phyloP scores from a whole-genome alignment of 2,113 vertebrate genomes.

The Dunckerocampus dactyliophorus region DNA sequence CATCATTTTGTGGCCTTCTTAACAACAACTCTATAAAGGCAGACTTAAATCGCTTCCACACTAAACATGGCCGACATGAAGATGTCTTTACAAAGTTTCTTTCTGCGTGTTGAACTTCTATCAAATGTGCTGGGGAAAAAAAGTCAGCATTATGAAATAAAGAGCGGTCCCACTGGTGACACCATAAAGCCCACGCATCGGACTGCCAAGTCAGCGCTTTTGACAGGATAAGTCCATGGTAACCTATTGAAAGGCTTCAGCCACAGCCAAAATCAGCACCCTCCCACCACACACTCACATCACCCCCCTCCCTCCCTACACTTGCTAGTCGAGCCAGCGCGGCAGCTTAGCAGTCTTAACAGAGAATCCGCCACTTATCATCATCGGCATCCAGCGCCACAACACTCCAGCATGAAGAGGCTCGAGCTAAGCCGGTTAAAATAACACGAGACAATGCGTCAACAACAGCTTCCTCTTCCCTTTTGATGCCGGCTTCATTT shows the following conservation, averaged over 20 bases:
- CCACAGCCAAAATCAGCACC: slow-evolving; percentile 66
- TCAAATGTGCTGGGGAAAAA: slow-evolving; percentile 52
- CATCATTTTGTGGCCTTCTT: too few relatives aligned
- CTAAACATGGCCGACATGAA: not conserved
- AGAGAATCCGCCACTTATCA: slow-evolving; percentile 73
- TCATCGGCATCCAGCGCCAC: slow-evolving; percentile 68
- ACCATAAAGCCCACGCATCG: slow-evolving; percentile 52
- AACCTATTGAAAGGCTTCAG: slow-evolving; percentile 74
- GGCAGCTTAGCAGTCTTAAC: slow-evolving; percentile 73
- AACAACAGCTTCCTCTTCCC: slow-evolving; percentile 71
- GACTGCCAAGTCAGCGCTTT: slow-evolving; percentile 74
- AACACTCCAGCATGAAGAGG: slow-evolving; percentile 74
- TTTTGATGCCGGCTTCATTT: slow-evolving; percentile 76
- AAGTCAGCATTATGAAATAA: slow-evolving; percentile 70
- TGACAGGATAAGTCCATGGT: slow-evolving; percentile 70
- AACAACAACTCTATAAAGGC: too few relatives aligned
- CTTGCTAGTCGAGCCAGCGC: slow-evolving; percentile 60
- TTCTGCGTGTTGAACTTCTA: slow-evolving; percentile 53
- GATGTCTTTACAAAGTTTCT: slow-evolving; percentile 41
- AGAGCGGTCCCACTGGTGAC: slow-evolving; percentile 67
- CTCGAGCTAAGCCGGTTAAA: slow-evolving; percentile 74
- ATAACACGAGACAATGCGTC: slow-evolving; percentile 72
- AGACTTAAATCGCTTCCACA: not conserved
- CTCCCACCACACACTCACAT: slow-evolving; percentile 34
- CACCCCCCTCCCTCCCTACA: not conserved